phyloP scores from a whole-genome alignment of 1,140 invertebrate genomes.

The Tetramorium alpestre region DNA sequence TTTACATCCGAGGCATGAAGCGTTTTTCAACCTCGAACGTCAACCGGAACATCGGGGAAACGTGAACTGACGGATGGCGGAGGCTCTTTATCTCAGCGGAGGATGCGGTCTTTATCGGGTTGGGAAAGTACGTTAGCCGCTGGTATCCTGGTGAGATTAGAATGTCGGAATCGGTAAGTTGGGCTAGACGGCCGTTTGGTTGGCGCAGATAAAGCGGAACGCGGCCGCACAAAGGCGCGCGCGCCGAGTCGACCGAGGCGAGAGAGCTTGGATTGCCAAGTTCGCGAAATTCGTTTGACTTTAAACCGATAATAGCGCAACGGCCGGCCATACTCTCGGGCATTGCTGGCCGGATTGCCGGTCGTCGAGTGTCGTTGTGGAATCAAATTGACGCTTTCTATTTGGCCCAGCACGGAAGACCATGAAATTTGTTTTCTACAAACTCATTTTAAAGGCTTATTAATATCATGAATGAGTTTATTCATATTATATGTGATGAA shows the following conservation, averaged over 20 bases:
- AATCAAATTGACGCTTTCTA: constrained; percentile 32
- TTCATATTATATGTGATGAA: background rate
- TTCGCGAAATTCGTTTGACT: constrained; percentile 70
- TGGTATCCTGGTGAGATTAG: constrained; percentile 72
- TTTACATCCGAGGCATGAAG: constrained; percentile 64
- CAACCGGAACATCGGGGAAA: constrained; percentile 36
- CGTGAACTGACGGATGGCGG: constrained; percentile 65
- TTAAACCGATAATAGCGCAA: constrained; percentile 65
- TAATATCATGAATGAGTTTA: background rate
- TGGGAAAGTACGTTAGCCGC: constrained; percentile 71
- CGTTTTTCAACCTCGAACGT: constrained; percentile 64
- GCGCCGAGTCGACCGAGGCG: background rate
- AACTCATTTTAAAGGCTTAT: constrained; percentile 8
- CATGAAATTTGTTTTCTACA: constrained; percentile 33
- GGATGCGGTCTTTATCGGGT: constrained; percentile 74
- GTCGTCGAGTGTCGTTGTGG: constrained; percentile 45
- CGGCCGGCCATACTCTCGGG: constrained; percentile 7
- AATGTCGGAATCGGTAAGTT: constrained; percentile 74
- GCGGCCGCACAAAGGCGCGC: constrained; percentile 54
- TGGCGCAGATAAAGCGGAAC: constrained; percentile 72
- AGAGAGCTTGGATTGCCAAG: constrained; percentile 58
- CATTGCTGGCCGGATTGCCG: constrained; percentile 3
- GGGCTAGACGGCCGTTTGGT: constrained; percentile 67
- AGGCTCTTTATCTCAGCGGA: constrained; percentile 70
- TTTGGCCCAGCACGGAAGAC: background rate